A percentile compares a stretch with the other conserved stretches of the same genome.
phyloP scores from a whole-genome alignment of 2,113 vertebrate species.

The Telmatochromis sp. region DNA sequence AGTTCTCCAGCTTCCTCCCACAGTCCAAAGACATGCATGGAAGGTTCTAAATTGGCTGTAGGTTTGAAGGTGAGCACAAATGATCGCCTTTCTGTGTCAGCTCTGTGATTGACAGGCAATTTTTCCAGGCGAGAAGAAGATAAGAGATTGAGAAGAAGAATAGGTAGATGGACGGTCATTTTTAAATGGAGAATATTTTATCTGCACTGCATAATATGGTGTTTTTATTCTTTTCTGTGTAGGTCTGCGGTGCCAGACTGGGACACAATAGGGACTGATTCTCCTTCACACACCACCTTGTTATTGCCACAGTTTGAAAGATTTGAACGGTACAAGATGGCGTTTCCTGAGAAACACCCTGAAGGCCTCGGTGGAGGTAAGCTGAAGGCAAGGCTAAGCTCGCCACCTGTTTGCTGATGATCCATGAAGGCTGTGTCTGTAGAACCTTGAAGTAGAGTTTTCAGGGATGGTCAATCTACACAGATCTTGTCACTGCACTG shows the following conservation, averaged over 20 bases:
- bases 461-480: accelerated
- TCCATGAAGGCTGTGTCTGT: neutral
- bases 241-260: neutral
- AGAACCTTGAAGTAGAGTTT: neutral
- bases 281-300: neutral
- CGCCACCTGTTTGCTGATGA: neutral
- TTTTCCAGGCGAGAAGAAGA: neutral
- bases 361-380: neutral
- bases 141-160: neutral
- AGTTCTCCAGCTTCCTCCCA: neutral
- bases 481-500: accelerated
- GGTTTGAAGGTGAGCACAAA: neutral
- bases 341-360: neutral
- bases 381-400: neutral
- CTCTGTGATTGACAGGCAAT: neutral
- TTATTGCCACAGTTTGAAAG: neutral
- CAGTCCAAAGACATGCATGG: neutral
- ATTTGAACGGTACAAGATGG: neutral
- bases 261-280: neutral
- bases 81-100: neutral
- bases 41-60: neutral
- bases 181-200: neutral
- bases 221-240: neutral
- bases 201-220: neutral
- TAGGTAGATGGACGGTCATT: neutral